These are phyloP conservation scores for Tenthredo amoena DNA, from an alignment of 2,888 invertebrate species.

Conservation along the genomic window DNA sequence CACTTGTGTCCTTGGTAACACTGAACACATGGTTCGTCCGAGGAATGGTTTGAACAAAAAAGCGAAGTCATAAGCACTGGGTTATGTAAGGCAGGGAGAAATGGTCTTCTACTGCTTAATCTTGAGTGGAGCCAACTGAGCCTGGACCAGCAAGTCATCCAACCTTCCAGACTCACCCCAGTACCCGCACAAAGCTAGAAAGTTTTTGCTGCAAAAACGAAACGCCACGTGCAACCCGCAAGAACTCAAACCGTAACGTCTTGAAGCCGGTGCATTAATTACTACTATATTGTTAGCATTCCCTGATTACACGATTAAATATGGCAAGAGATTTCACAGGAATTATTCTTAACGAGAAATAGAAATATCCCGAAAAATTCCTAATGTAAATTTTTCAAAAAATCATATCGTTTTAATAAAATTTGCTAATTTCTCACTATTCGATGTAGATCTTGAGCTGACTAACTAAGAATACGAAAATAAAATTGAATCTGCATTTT, in stretches of 20 bases:
- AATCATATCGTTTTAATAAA: not conserved
- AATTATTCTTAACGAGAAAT: not conserved
- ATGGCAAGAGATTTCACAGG: not conserved
- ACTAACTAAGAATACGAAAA: not conserved
- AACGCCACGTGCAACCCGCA: constrained; percentile 45
- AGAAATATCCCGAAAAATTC: not conserved
- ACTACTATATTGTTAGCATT: constrained; percentile 7
- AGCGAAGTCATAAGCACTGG: constrained; percentile 51
- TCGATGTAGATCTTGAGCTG: not conserved
- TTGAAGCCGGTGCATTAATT: constrained; percentile 34
- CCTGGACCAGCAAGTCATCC: constrained; percentile 49
- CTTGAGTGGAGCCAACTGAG: constrained; percentile 52
- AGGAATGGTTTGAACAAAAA: constrained; percentile 46
- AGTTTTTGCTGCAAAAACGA: constrained; percentile 49
- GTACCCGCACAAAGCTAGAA: constrained; percentile 21
- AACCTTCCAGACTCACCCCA: constrained; percentile 23
- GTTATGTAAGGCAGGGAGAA: constrained; percentile 52
- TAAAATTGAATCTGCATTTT: not conserved
- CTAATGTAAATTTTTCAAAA: not conserved
- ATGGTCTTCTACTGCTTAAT: constrained; percentile 45
- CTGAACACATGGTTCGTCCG: constrained; percentile 51
- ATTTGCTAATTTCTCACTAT: not conserved
- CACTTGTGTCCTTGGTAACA: constrained; percentile 52
- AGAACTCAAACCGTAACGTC: not conserved
- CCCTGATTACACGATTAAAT: not conserved